Evolutionary conservation across 2,113 vertebrate species (phyloP).

Genomic region (Scolopax mira): DNA sequence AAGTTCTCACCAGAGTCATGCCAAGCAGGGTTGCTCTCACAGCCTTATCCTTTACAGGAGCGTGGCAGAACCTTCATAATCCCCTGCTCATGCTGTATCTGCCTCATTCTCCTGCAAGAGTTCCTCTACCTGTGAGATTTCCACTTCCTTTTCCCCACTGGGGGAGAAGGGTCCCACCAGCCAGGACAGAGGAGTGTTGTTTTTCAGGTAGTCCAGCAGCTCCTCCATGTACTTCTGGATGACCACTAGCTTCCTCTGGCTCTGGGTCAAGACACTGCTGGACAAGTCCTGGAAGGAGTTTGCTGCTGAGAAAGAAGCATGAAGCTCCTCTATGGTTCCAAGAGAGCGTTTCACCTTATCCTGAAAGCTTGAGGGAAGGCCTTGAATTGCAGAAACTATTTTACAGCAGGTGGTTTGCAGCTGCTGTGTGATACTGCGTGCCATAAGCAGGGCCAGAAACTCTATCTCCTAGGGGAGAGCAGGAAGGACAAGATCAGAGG

Average conservation of each 20-base stretch:
- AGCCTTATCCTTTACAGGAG: not conserved
- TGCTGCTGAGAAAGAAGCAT: constrained; percentile 67
- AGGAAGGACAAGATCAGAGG: not conserved
- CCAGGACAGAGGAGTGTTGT: constrained; percentile 78
- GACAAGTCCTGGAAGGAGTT: constrained; percentile 75
- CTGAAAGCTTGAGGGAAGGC: constrained; percentile 80
- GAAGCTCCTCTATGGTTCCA: constrained; percentile 74
- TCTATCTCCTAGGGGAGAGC: constrained; percentile 54
- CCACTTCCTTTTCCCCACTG: not conserved
- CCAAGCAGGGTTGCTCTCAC: not conserved
- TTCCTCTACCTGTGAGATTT: not conserved
- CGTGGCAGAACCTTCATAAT: not conserved
- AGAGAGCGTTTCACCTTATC: constrained; percentile 74
- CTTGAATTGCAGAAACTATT: constrained; percentile 79
- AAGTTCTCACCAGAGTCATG: not conserved
- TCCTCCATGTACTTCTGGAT: constrained; percentile 83
- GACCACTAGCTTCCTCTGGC: constrained; percentile 70
- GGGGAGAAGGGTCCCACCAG: constrained; percentile 68
- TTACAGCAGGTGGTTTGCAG: constrained; percentile 71
- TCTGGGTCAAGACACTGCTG: constrained; percentile 70
- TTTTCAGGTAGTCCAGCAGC: constrained; percentile 73
- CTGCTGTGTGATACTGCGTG: constrained; percentile 75
- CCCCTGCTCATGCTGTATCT: not conserved
- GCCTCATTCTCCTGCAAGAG: not conserved
- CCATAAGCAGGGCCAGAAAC: constrained; percentile 69